Evolutionary conservation across 2,113 vertebrate species (phyloP), one percentile per base, ranked within the genome.

Genomic region (Salminus brasiliensis): DNA sequence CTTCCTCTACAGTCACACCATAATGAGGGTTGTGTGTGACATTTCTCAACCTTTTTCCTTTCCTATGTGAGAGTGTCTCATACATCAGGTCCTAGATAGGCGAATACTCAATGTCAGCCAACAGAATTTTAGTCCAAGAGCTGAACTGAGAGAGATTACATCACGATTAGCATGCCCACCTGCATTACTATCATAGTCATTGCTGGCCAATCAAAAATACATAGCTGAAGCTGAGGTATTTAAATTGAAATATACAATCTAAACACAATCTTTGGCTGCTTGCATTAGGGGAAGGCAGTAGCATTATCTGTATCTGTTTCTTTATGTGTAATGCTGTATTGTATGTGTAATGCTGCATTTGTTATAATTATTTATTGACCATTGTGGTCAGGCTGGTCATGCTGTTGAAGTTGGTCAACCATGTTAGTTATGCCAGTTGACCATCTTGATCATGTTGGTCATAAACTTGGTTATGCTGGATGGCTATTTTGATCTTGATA

Each of bases 11-110:
- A 68, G 78, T 62, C 23, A 43, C 78, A 72, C 68, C 47, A 23
- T 84, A 84, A 84, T 77, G 82, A 84, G 82, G 63, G 9, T 68
- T 63, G 57, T 68, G 29, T 80, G 60, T 80, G 82, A 80, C 69
- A 80, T 75, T 76, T 80, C 65, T 80, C 72, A 30, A 55, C 67
- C 32, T 57, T 72, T 73, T 83, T 73, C n/a, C 21, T 72, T 68
- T 45, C 39, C 34, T 76, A 32, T 49, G 5, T 52, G 73, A 49
- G 39, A 23, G 25, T 9, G 45, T 32, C 43, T 77, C 32, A 21
- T 57, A 39, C 70, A 39, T 72, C 32, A 25, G n/a, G 30, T 25
- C 21, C 29, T 12, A 34, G 25, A 43, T 49, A 72, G 47, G 45
- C 65, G 77, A 72, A 65, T 52, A 65, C 45, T 29, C 59, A 23